Base-by-base conservation (phyloP, 2,888 invertebrate genomes). In the Encarsia formosa region DNA sequence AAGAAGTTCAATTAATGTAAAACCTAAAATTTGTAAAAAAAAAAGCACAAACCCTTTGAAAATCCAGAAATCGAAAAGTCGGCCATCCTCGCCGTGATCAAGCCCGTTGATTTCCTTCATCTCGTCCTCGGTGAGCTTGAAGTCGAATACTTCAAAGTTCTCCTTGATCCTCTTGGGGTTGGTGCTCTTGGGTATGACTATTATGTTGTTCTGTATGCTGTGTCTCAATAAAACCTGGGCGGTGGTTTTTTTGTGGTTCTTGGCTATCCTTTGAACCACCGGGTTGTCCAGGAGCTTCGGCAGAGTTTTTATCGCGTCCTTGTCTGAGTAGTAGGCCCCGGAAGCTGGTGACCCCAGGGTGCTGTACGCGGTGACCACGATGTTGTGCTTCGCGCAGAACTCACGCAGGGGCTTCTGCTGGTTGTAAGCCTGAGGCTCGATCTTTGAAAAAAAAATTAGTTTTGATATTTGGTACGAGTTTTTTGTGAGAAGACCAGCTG, bases 161-260 rank as follows among this genome's bases (percentile, higher is more conserved):
- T 84, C 79, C 74, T 80, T 79, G 23, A 91, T 79, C 63, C 89
- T 78, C 8, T 78, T 70, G 2, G 83, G 80, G 64, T 83, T 86
- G 1, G 82, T 79, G 69, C 88, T 89, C 74, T 90, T 91, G 15
- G 90, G 89, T 64, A 91, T 87, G 13, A 87, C 86, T 34, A 81
- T 78, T 32, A 88, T 75, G 31, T 80, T 80, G 60, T 83, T 79
- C 65, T 86, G 84, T 1, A 86, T 73, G 43, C 87, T 73, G 65
- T 84, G 86, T 56, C 83, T 77, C n/a, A 91, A 75, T 41, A 88
- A 71, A 42, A 88, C 76, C 76, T 90, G 89, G 11, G 85, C 88
- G 0, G 85, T 73, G 4, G 82, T 78, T 70, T 83, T 86, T 0
- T 76, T 75, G 65, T 86, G 78, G 43, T 77, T 77, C 11, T 70